Evolutionary conservation across 2,113 vertebrate species (phyloP).

Genomic region (Ellobius talpinus): DNA sequence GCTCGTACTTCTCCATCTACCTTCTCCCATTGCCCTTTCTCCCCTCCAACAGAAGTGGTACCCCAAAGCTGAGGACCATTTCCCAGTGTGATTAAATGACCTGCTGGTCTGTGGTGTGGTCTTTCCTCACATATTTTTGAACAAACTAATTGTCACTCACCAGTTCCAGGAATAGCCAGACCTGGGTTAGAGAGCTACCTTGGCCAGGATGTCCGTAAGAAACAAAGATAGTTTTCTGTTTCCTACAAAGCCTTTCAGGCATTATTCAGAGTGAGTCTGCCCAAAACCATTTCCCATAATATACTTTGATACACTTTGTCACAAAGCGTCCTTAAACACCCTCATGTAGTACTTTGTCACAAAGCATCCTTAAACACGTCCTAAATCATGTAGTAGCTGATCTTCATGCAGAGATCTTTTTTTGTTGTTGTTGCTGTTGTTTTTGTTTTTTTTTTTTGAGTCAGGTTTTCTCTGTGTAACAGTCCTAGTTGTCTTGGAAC

Average conservation of each 20-base stretch:
- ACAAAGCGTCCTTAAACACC: not conserved
- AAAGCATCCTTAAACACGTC: not conserved
- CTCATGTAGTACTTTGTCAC: not conserved
- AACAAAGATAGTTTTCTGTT: not conserved
- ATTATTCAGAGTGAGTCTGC: not conserved
- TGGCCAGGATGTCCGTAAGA: not conserved
- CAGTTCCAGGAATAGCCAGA: not conserved
- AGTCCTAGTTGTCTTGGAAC: too few relatives aligned
- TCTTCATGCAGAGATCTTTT: not conserved
- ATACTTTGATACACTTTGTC: not conserved
- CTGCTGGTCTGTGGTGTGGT: not conserved
- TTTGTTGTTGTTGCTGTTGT: too few relatives aligned
- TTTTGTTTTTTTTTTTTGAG: too few relatives aligned
- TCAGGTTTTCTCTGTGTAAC: too few relatives aligned
- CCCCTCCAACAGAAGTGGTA: not conserved
- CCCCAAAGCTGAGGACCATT: not conserved
- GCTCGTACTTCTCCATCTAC: not conserved
- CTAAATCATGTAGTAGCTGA: not conserved
- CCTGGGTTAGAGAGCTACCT: not conserved
- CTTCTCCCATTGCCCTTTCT: not conserved
- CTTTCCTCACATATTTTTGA: not conserved
- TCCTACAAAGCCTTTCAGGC: not conserved
- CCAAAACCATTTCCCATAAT: not conserved
- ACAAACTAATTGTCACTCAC: not conserved
- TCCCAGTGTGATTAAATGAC: not conserved